A percentile compares a stretch with the other conserved stretches of the same genome.
Evolutionary conservation across 2,888 invertebrate genomes (phyloP).

Genomic region (Parapristionchus giblindavisi): DNA sequence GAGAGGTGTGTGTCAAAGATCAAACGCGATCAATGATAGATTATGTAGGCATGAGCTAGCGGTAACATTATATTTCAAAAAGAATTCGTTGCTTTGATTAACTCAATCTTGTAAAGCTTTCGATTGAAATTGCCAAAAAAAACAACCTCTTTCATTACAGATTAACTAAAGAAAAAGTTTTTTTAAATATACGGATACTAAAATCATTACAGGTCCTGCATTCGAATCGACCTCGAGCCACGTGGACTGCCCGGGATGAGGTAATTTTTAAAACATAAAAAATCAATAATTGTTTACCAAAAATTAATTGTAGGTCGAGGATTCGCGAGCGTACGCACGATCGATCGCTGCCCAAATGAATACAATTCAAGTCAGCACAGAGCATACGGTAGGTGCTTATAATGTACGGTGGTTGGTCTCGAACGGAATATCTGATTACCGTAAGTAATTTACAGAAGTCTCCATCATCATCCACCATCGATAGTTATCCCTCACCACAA

Average conservation of each 20-base stretch:
- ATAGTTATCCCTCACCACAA: conserved; percentile 18
- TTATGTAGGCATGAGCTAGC: too few species aligned
- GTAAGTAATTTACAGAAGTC: conserved; percentile 5
- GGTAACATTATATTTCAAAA: too few species aligned
- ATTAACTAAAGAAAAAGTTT: too few species aligned
- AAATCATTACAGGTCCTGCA: conserved; percentile 13
- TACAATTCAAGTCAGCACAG: conserved; percentile 17
- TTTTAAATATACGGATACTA: neutral
- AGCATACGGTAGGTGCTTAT: conserved; percentile 23
- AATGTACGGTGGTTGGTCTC: neutral
- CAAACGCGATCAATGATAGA: too few species aligned
- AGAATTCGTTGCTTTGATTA: too few species aligned
- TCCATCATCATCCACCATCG: conserved; percentile 17
- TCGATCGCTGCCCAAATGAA: conserved; percentile 28
- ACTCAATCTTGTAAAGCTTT: too few species aligned
- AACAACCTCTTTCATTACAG: too few species aligned
- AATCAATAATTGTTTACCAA: too few species aligned
- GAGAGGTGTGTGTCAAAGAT: too few species aligned
- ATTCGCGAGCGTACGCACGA: conserved; percentile 22
- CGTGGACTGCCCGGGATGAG: conserved; percentile 14
- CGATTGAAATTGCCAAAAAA: too few species aligned
- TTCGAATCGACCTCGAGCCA: conserved; percentile 25
- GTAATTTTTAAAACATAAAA: neutral
- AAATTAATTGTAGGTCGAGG: neutral
- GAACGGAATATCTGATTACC: neutral